These are phyloP conservation scores for Colossoma macropomum DNA, from an alignment of 2,113 vertebrate genomes.

Conservation along the genomic window DNA sequence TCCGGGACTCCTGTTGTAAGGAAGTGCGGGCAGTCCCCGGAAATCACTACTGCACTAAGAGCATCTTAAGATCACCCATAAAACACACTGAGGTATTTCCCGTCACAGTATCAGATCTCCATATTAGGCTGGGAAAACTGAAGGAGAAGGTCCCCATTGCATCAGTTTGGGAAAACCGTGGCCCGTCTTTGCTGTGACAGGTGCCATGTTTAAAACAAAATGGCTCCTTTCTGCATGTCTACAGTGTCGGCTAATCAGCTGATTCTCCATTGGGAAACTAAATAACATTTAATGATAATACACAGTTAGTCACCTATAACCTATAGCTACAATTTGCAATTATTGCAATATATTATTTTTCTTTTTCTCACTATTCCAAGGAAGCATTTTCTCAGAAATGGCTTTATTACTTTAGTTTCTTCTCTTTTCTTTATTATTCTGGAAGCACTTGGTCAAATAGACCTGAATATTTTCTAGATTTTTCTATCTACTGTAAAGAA, in stretches of 20 bases:
- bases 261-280: conserved; percentile 50
- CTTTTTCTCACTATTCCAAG: conserved; percentile 45
- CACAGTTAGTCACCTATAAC: conserved; percentile 31
- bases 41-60: conserved; percentile 27
- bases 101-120: background rate
- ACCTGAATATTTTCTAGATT: conserved; percentile 39
- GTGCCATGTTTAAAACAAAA: conserved; percentile 63
- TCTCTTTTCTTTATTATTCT: conserved; percentile 31
- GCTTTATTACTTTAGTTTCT: conserved; percentile 38
- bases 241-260: conserved; percentile 15
- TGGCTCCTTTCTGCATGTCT: conserved; percentile 46
- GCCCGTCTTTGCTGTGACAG: conserved; percentile 41
- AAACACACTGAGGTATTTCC: conserved; percentile 3
- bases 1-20: background rate
- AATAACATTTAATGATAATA: conserved; percentile 32
- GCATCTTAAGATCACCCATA: background rate
- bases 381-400: conserved; percentile 58
- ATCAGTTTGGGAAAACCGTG: background rate
- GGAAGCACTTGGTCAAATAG: conserved; percentile 57
- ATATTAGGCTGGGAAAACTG: background rate
- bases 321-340: conserved; percentile 50
- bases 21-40: background rate
- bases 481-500: conserved; percentile 49
- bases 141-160: background rate
- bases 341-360: conserved; percentile 52